Evolutionary conservation across 2,113 vertebrate genomes (phyloP).

Genomic region (Eubucco bourcierii): DNA sequence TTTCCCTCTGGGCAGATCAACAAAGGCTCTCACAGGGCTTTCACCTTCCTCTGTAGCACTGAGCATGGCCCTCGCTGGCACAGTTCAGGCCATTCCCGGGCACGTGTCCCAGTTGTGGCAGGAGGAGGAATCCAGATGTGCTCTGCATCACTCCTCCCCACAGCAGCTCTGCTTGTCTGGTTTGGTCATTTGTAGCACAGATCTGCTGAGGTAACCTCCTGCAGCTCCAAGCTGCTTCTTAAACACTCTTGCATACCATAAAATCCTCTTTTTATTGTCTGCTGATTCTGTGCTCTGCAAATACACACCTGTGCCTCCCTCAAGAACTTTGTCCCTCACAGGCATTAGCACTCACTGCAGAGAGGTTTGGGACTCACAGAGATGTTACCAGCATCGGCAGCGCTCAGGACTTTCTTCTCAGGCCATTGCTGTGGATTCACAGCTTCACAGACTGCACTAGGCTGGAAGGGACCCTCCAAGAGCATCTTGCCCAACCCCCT

Average conservation of each 20-base stretch:
- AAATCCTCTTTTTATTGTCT: neutral
- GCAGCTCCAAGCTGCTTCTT: neutral
- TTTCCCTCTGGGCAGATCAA: neutral
- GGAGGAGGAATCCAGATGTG: neutral
- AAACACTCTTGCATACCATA: neutral
- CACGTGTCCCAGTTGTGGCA: neutral
- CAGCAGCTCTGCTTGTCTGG: neutral
- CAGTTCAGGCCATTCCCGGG: neutral
- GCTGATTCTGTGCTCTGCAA: neutral
- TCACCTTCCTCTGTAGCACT: neutral
- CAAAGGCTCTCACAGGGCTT: neutral
- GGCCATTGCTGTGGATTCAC: too few relatives aligned
- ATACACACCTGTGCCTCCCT: neutral
- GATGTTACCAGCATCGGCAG: neutral
- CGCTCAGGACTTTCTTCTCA: neutral
- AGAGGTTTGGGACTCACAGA: neutral
- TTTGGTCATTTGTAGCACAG: neutral
- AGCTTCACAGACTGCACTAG: too few relatives aligned
- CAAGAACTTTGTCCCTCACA: neutral
- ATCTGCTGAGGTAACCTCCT: neutral
- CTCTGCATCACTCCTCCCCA: neutral
- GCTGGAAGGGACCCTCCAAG: too few relatives aligned
- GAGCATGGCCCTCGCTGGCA: neutral
- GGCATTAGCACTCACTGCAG: neutral
- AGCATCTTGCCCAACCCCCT: too few relatives aligned